phyloP scores from a whole-genome alignment of 2,888 invertebrate genomes.

The Caenorhabditis sp. region DNA sequence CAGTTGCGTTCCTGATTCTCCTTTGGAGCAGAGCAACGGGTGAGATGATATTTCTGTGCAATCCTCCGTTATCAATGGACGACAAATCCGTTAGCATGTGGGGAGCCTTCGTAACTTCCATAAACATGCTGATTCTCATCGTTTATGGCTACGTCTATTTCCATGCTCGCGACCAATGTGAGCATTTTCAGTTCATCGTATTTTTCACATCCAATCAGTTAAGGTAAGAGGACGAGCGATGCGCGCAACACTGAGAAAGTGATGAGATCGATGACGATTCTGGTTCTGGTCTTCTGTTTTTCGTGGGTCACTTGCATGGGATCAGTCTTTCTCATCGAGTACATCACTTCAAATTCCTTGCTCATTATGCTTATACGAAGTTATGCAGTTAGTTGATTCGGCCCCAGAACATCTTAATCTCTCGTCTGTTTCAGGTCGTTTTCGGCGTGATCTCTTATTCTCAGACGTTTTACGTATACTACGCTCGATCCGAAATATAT shows the following conservation, averaged over 20 bases:
- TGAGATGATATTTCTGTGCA: conserved; percentile 22
- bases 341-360: conserved; percentile 8
- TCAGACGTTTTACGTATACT: conserved; percentile 39
- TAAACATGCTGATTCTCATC: conserved; percentile 12
- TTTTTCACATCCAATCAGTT: background rate
- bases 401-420: background rate
- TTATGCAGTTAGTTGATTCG: conserved; percentile 20
- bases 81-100: conserved; percentile 15
- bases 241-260: conserved; percentile 19
- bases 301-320: conserved; percentile 46
- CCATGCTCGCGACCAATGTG: conserved; percentile 23
- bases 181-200: background rate
- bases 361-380: conserved; percentile 19
- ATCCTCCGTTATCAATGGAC: conserved; percentile 30
- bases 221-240: conserved; percentile 20
- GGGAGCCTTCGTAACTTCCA: conserved; percentile 10
- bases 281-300: conserved; percentile 29
- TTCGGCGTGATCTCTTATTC: conserved; percentile 26
- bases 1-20: conserved; percentile 16
- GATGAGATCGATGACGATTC: conserved; percentile 29
- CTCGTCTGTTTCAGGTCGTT: conserved; percentile 22
- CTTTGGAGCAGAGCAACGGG: conserved; percentile 22
- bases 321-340: conserved; percentile 14
- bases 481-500: conserved; percentile 30
- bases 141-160: conserved; percentile 39